Evolutionary conservation across 2,797 vertebrate genomes (phyloP).

Genomic region (Sitta carolinensis): DNA sequence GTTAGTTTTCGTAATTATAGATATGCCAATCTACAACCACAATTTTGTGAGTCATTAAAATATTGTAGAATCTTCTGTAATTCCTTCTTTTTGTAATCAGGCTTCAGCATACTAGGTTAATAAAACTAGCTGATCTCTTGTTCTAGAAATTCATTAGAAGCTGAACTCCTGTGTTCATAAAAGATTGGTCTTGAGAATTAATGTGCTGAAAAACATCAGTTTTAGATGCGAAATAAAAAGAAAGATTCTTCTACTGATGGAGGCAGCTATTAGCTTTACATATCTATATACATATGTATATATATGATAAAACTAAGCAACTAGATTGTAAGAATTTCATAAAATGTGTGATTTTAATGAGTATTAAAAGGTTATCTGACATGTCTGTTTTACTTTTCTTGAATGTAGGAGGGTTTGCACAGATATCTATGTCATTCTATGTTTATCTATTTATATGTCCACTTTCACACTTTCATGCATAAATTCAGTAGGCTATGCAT

Average conservation of each 20-base stretch:
- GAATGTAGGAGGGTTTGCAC: neutral
- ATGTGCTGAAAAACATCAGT: neutral
- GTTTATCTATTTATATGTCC: neutral
- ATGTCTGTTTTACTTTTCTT: neutral
- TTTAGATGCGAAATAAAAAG: neutral
- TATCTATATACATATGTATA: too few relatives aligned
- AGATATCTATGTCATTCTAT: neutral
- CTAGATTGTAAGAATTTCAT: neutral
- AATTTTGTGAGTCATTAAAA: constrained; percentile 23
- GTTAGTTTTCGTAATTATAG: constrained; percentile 11
- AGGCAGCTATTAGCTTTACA: neutral
- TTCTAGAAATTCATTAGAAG: neutral
- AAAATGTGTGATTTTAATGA: neutral
- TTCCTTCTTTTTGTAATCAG: neutral
- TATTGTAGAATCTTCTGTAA: neutral
- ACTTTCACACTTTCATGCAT: too few relatives aligned
- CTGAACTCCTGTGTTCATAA: neutral
- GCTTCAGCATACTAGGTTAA: neutral
- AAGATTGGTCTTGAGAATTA: neutral
- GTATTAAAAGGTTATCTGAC: neutral
- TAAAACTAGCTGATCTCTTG: neutral
- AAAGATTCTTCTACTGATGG: neutral
- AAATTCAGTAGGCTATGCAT: neutral
- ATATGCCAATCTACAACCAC: neutral
- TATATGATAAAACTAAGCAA: neutral